Evolutionary conservation across 1,140 invertebrate genomes (phyloP).

Genomic region (Rhynchophorus ferrugineus): DNA sequence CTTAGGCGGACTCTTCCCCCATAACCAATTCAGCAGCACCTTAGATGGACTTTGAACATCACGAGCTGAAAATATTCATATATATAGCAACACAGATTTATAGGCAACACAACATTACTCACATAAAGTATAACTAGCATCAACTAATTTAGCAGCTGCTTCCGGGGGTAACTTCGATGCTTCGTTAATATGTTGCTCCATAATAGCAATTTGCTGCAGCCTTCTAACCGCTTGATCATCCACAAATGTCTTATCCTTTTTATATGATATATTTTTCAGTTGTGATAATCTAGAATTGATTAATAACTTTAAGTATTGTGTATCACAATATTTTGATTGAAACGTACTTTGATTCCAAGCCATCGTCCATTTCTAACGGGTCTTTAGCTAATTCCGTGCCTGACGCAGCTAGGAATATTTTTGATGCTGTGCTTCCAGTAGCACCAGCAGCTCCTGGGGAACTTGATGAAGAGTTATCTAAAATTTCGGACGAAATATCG

Average conservation of each 20-base stretch:
- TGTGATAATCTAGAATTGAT: constrained; percentile 54
- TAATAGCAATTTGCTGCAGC: constrained; percentile 59
- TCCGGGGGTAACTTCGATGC: constrained; percentile 56
- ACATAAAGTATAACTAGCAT: constrained; percentile 65
- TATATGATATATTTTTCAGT: constrained; percentile 62
- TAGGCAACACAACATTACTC: too few species aligned
- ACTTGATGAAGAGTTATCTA: too few species aligned
- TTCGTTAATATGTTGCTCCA: constrained; percentile 57
- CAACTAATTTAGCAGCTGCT: constrained; percentile 56
- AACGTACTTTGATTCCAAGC: constrained; percentile 24
- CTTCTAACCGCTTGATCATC: constrained; percentile 68
- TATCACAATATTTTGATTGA: constrained; percentile 9
- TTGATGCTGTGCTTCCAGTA: constrained; percentile 25
- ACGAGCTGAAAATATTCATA: constrained; percentile 48
- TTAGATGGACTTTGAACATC: constrained; percentile 68
- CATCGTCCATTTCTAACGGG: constrained; percentile 18
- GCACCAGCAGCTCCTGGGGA: too few species aligned
- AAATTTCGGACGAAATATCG: too few species aligned
- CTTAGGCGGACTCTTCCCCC: constrained; percentile 49
- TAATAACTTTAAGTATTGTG: constrained; percentile 1
- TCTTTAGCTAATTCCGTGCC: constrained; percentile 31
- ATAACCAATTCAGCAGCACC: constrained; percentile 68
- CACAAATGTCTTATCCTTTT: constrained; percentile 61
- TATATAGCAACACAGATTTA: neutral
- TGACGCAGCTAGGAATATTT: constrained; percentile 22